Evolutionary conservation across 2,888 invertebrate genomes (phyloP), one percentile per base, ranked within the genome.

Genomic region (Noctua pronuba): DNA sequence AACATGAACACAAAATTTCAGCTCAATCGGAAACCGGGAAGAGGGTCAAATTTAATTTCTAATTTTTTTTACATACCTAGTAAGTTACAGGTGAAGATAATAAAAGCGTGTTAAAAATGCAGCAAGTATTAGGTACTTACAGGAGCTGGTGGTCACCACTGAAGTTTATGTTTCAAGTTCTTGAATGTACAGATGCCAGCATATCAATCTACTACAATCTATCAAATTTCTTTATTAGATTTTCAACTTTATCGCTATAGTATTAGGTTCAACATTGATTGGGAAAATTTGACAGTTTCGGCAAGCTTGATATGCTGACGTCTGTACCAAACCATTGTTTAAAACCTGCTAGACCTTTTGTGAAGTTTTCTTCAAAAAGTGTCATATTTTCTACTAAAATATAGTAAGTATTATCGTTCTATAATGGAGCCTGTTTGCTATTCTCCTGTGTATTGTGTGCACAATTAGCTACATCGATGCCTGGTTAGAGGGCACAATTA

Each of bases 401-500:
- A n/a, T n/a, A n/a, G n/a, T n/a, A n/a, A n/a, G n/a, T n/a, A n/a
- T 28, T 46, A 58, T 21, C 2, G 24, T 6, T 24, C 24, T 67
- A 28, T 44, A 60, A 60, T 66, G 66, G 65, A 49, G 64, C 41
- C 64, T 72, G 66, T 66, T 84, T 83, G 74, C 62, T 49, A 74
- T 71, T 75, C 83, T 73, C 76, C 24, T 18, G 79, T 10, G 84
- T 68, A 66, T 62, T 75, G 28, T 81, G 82, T 83, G 72, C 77
- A 86, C 80, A 85, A 81, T 79, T 83, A 77, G 80, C 65, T 72
- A n/a, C 73, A 83, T 82, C 79, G 76, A 78, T 79, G 78, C 46
- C 72, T 16, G 75, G 77, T 64, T 80, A 69, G 46, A 84, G 65
- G 75, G 73, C 72, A 52, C 62, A 75, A 82, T 66, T 86, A 87